Evolutionary conservation across 1,140 invertebrate species (phyloP).

Genomic region (Chymomyza costata): DNA sequence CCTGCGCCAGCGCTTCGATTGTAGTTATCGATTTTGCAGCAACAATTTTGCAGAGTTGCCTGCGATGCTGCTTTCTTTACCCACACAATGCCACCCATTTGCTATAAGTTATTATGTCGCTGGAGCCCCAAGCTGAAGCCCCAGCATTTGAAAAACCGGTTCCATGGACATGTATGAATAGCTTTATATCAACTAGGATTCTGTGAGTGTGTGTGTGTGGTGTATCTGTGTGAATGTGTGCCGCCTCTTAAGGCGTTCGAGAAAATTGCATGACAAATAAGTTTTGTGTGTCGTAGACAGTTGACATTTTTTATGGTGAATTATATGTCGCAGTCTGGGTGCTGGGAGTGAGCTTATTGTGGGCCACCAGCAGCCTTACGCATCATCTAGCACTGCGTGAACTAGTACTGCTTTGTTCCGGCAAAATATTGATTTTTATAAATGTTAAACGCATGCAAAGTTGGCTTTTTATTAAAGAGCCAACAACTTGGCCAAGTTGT

Average conservation of each 20-base stretch:
- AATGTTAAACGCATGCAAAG: conserved; percentile 62
- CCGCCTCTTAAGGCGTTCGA: conserved; percentile 56
- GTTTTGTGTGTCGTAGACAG: conserved; percentile 71
- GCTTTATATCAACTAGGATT: conserved; percentile 24
- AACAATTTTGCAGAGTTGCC: conserved; percentile 40
- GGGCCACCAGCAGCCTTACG: conserved; percentile 3
- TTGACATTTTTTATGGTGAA: conserved; percentile 70
- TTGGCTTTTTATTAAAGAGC: conserved; percentile 66
- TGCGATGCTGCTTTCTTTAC: too few species aligned
- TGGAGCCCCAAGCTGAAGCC: too few species aligned
- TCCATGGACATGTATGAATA: conserved; percentile 57
- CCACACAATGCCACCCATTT: conserved; percentile 46
- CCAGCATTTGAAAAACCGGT: conserved; percentile 37
- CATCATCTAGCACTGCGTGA: conserved; percentile 17
- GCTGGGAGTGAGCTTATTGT: conserved; percentile 2
- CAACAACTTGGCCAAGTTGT: too few species aligned
- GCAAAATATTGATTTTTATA: conserved; percentile 66
- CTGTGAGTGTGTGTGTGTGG: too few species aligned
- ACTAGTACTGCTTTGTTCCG: too few species aligned
- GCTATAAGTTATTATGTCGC: conserved; percentile 68
- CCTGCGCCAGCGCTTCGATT: conserved; percentile 57
- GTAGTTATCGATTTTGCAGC: conserved; percentile 64
- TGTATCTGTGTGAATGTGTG: too few species aligned
- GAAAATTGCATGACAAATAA: conserved; percentile 72
- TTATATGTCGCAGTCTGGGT: conserved; percentile 53